Evolutionary conservation across 2,797 vertebrate species (phyloP).

Genomic region (Xenops minutus): DNA sequence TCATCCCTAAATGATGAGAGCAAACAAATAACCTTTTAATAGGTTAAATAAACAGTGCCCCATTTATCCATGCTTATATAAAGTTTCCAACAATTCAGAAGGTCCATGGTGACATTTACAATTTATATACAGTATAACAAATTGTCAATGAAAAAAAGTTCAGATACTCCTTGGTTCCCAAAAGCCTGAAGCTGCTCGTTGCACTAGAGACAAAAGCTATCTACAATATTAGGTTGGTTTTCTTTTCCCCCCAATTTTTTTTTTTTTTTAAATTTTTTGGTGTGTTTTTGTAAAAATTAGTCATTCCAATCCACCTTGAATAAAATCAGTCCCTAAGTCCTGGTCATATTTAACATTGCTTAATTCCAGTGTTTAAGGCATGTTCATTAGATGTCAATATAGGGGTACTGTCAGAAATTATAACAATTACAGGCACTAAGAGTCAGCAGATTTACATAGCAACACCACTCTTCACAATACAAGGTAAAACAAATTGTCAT

Average conservation of each 20-base stretch:
- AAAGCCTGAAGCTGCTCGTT: neutral
- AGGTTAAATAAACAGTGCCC: conserved; percentile 64
- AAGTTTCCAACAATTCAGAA: conserved; percentile 34
- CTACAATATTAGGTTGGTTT: neutral
- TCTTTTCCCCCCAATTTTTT: no score
- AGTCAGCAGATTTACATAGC: conserved; percentile 25
- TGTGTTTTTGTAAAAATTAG: neutral
- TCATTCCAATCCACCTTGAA: neutral
- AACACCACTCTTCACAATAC: neutral
- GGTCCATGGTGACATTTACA: neutral
- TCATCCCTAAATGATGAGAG: conserved; percentile 53
- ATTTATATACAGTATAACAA: conserved; percentile 31
- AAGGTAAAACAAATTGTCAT: neutral
- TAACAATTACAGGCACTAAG: neutral
- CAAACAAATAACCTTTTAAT: conserved; percentile 55
- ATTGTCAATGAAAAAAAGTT: neutral
- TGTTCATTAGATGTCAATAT: conserved; percentile 26
- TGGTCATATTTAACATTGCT: neutral
- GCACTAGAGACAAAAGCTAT: neutral
- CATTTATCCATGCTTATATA: conserved; percentile 49
- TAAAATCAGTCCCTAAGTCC: neutral
- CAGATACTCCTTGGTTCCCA: neutral
- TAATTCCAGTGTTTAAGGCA: conserved; percentile 59
- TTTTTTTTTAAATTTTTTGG: no score
- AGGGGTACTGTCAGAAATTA: conserved; percentile 21